Conservation (phyloP, 2,888 invertebrate genomes). For the Mamestra brassicae region DNA sequence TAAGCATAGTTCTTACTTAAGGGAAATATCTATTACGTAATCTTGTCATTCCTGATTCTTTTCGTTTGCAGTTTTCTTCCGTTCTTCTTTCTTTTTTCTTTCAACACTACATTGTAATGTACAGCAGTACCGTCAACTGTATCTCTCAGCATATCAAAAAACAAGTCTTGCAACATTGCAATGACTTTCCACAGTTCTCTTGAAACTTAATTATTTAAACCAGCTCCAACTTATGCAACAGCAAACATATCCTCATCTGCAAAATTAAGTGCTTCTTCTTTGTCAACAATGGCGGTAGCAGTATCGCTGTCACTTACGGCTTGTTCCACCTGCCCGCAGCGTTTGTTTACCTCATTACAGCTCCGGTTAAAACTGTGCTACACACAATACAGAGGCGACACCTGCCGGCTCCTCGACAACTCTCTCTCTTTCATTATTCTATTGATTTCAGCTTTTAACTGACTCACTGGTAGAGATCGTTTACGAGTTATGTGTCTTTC, state of each 20-base stretch:
- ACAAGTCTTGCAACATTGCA: not conserved
- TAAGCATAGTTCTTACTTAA: too few species aligned
- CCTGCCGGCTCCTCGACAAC: conserved; percentile 74
- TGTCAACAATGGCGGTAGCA: conserved; percentile 26
- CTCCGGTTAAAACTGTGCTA: conserved; percentile 82
- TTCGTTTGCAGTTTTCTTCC: not conserved
- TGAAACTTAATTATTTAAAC: conserved; percentile 21
- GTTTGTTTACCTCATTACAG: conserved; percentile 86
- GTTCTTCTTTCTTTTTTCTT: too few species aligned
- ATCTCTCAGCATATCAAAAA: not conserved
- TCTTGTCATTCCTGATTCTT: not conserved
- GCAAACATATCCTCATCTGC: conserved; percentile 7
- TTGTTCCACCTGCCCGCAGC: conserved; percentile 63
- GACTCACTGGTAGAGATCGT: conserved; percentile 26
- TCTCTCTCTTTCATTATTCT: conserved; percentile 65
- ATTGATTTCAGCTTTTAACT: conserved; percentile 59
- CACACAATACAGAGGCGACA: conserved; percentile 77
- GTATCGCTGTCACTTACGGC: conserved; percentile 62
- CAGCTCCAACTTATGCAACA: conserved; percentile 29
- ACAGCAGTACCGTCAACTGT: not conserved
- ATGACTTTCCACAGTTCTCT: conserved; percentile 12
- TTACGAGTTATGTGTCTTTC: not conserved
- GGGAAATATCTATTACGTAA: not conserved
- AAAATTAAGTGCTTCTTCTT: conserved; percentile 34
- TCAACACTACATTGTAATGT: not conserved